These are phyloP conservation scores for Xerus rutilus DNA, from an alignment of 2,797 vertebrate species.

Conservation along the genomic window DNA sequence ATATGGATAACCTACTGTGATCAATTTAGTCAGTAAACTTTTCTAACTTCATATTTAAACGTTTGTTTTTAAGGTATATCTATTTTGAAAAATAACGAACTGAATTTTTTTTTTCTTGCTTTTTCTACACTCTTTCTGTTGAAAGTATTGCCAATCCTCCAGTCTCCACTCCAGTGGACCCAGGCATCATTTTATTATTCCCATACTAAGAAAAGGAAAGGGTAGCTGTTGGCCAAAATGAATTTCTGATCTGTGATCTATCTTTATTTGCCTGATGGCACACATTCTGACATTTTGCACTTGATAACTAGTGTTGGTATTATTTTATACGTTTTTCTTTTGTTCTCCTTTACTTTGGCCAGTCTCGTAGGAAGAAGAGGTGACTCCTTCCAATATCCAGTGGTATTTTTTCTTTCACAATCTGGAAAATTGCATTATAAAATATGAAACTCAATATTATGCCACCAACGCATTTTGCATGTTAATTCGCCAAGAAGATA, in stretches of 20 bases:
- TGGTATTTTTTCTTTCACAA: constrained; percentile 34
- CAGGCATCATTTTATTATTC: background rate
- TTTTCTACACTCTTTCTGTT: background rate
- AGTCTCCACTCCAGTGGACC: background rate
- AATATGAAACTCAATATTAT: constrained; percentile 68
- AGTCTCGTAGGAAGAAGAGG: background rate
- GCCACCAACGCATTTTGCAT: constrained; percentile 67
- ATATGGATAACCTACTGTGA: background rate
- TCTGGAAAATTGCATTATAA: constrained; percentile 68
- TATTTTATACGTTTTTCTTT: background rate
- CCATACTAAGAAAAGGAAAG: background rate
- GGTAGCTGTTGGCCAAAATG: background rate
- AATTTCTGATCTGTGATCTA: background rate
- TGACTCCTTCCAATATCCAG: constrained; percentile 29
- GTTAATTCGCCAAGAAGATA: constrained; percentile 77
- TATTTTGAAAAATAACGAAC: background rate
- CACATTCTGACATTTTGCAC: background rate
- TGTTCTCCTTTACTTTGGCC: constrained; percentile 41
- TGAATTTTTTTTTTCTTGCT: background rate
- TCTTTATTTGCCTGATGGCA: constrained; percentile 4
- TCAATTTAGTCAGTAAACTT: background rate
- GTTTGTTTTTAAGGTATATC: background rate
- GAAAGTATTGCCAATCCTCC: background rate
- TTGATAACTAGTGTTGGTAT: background rate
- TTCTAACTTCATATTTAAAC: background rate